Percentiles rank a stretch among this genome's conserved stretches.
Conservation (phyloP, 1,140 invertebrate genomes). For the Zophobas atratus region DNA sequence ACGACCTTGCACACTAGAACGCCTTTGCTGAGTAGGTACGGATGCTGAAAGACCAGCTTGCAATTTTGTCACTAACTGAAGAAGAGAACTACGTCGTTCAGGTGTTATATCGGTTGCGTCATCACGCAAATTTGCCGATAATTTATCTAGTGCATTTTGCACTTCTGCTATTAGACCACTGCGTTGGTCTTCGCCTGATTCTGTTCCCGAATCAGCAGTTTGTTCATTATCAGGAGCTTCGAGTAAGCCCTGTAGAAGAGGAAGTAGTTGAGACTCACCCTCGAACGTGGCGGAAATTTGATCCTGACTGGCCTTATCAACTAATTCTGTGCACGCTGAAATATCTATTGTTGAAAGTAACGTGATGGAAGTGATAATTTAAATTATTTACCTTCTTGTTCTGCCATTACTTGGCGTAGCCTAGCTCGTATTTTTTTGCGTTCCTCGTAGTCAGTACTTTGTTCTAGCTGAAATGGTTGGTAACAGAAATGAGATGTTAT, state of each 20-base stretch:
- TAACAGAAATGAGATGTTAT: no score
- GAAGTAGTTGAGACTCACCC: slow-evolving; percentile 75
- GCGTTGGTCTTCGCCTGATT: slow-evolving; percentile 77
- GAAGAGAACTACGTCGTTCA: slow-evolving; percentile 75
- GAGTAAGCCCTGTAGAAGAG: slow-evolving; percentile 72
- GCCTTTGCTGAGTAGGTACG: slow-evolving; percentile 62
- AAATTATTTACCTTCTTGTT: slow-evolving; percentile 78
- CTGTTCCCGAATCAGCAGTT: slow-evolving; percentile 75
- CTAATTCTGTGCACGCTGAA: slow-evolving; percentile 74
- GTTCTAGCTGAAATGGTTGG: slow-evolving; percentile 77
- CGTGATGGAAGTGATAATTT: no score
- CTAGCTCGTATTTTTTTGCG: slow-evolving; percentile 84
- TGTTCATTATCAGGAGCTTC: slow-evolving; percentile 62
- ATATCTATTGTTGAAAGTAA: slow-evolving; percentile 40
- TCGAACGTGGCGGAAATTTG: slow-evolving; percentile 64
- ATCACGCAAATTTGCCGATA: slow-evolving; percentile 80
- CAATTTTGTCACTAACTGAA: slow-evolving; percentile 82
- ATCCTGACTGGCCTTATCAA: slow-evolving; percentile 71
- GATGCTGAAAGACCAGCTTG: slow-evolving; percentile 75
- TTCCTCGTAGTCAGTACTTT: slow-evolving; percentile 89
- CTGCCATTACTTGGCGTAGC: slow-evolving; percentile 83
- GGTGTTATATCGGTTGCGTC: slow-evolving; percentile 70
- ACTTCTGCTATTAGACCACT: slow-evolving; percentile 82
- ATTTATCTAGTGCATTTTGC: slow-evolving; percentile 80
- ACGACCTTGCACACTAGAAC: slow-evolving; percentile 60